phyloP scores from a whole-genome alignment of 1,140 invertebrate species.

The Trachymyrmex septentrionalis region DNA sequence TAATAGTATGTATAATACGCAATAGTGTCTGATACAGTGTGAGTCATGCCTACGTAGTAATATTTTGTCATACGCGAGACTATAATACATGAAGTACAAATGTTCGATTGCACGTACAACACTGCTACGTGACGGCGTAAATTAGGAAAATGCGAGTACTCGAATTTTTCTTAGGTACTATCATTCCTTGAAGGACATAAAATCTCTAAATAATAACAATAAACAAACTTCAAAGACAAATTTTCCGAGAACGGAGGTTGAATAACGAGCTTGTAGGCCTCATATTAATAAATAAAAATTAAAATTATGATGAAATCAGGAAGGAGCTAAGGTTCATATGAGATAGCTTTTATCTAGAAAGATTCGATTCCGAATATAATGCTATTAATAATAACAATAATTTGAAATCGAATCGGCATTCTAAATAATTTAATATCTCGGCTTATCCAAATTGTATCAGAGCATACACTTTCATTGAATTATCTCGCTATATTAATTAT shows the following conservation, averaged over 20 bases:
- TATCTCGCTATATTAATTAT: not conserved
- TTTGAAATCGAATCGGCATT: not conserved
- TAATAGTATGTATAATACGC: not conserved
- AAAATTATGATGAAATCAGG: not conserved
- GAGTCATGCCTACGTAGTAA: constrained; percentile 69
- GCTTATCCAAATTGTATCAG: not conserved
- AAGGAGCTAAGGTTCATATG: not conserved
- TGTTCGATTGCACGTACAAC: constrained; percentile 72
- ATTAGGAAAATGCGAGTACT: constrained; percentile 10
- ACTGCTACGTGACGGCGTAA: constrained; percentile 13
- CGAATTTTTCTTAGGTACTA: not conserved
- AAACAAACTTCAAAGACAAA: not conserved
- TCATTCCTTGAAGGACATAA: not conserved
- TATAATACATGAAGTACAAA: constrained; percentile 81
- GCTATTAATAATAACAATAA: not conserved
- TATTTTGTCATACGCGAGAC: constrained; percentile 81
- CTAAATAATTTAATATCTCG: not conserved
- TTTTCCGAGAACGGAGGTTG: not conserved
- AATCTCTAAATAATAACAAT: not conserved
- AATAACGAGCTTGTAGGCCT: not conserved
- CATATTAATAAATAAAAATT: not conserved
- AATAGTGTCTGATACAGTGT: constrained; percentile 57
- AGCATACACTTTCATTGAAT: not conserved
- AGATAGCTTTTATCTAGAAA: not conserved
- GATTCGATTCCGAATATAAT: not conserved